phyloP scores from a whole-genome alignment of 2,888 invertebrate genomes.

The Creontiades dilutus region DNA sequence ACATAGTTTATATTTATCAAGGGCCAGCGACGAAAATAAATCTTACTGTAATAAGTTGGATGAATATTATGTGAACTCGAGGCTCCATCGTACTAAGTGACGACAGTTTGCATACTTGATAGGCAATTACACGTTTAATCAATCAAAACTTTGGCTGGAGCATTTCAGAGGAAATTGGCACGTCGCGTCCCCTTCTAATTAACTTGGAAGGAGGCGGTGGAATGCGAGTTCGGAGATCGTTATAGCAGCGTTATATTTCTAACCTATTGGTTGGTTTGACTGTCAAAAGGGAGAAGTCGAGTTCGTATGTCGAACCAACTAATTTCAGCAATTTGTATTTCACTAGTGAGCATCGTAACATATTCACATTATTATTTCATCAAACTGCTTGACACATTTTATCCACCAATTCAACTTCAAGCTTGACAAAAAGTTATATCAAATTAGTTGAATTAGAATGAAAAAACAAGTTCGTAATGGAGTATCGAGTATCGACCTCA shows the following conservation, averaged over 20 bases:
- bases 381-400: no score
- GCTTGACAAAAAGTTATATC: no score
- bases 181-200: neutral
- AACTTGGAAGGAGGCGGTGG: neutral
- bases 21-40: no score
- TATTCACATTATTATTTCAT: no score
- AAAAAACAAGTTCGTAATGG: no score
- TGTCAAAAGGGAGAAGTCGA: neutral
- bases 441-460: no score
- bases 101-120: constrained; percentile 17
- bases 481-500: no score
- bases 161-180: constrained; percentile 1
- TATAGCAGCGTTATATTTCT: neutral
- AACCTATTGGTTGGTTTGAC: neutral
- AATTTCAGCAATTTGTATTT: neutral
- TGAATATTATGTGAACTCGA: neutral
- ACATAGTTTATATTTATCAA: no score
- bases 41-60: no score
- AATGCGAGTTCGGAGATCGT: neutral
- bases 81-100: neutral
- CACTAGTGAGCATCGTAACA: no score
- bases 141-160: constrained; percentile 5
- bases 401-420: no score
- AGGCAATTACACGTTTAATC: constrained; percentile 47
- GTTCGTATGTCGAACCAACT: neutral